phyloP scores from a whole-genome alignment of 2,113 vertebrate genomes.

The Symphodus melops region DNA sequence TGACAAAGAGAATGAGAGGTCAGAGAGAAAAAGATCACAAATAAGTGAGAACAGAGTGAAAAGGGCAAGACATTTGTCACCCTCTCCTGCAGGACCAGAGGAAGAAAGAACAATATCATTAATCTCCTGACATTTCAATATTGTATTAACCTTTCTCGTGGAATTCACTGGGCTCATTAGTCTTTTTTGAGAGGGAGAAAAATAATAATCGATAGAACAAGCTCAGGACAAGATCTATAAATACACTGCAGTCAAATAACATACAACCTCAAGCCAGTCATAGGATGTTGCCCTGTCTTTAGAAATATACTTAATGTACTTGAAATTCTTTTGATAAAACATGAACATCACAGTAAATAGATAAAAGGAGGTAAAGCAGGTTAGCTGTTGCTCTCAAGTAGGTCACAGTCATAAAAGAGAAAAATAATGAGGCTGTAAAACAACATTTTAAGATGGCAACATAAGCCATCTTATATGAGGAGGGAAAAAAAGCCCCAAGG shows the following conservation, averaged over 20 bases:
- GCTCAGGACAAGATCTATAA: slow-evolving; percentile 74
- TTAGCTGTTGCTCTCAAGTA: slow-evolving; percentile 41
- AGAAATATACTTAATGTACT: slow-evolving; percentile 59
- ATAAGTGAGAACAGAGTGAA: slow-evolving; percentile 74
- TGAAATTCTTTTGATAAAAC: slow-evolving; percentile 43
- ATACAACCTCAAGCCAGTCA: slow-evolving; percentile 69
- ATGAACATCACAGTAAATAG: slow-evolving; percentile 37
- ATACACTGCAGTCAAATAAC: slow-evolving; percentile 75
- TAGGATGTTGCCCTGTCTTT: slow-evolving; percentile 57
- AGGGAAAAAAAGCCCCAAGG: slow-evolving; percentile 54
- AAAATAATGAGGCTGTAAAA: slow-evolving; percentile 49
- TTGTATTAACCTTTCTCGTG: slow-evolving; percentile 88
- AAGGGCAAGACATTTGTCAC: slow-evolving; percentile 85
- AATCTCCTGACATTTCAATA: slow-evolving; percentile 89
- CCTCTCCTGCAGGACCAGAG: slow-evolving; percentile 67
- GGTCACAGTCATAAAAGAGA: slow-evolving; percentile 65
- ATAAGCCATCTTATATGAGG: slow-evolving; percentile 55
- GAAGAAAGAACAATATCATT: slow-evolving; percentile 83
- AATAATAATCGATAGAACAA: slow-evolving; percentile 86
- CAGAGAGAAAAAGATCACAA: slow-evolving; percentile 59
- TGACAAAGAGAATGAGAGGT: slow-evolving; percentile 37
- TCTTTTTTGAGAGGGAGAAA: slow-evolving; percentile 80
- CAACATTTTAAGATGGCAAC: slow-evolving; percentile 67
- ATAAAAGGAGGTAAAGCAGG: slow-evolving; percentile 45
- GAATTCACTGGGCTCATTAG: slow-evolving; percentile 83